Evolutionary conservation across 1,140 invertebrate species (phyloP), one percentile per base, ranked within the genome.

Genomic region (Bombus waltoni): DNA sequence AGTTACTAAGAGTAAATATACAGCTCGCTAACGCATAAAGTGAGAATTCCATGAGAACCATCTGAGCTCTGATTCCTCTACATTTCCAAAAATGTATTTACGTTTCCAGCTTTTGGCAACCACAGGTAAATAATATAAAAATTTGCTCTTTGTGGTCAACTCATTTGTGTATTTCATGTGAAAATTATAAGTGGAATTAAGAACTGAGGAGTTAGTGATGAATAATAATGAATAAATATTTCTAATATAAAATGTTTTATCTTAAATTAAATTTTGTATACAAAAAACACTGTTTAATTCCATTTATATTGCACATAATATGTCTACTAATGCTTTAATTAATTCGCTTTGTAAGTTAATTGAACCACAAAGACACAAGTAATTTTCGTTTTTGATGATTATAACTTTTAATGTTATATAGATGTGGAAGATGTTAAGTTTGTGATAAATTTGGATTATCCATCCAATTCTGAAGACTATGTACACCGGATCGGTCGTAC

Each of bases 371-470:
- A 95, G 92, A 89, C 93, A 92, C 91, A 93, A 94, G 90, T 93
- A 88, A 83, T 81, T 78, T 81, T 42, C 59, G 25, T 59, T 75
- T 92, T 85, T 76, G 44, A 74, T 77, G 73, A 88, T 88, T 89
- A 68, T 93, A 78, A 92, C 47, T 71, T 68, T n/a, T 59, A 35
- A 78, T 88, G 92, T 94, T 92, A 85, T 93, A 85, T 94, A 98
- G 98, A 98, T 96, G 98, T 98, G 93, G 97, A 98, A 91, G 98
- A 98, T 95, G 98, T 98, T 93, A 98, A 98, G 95, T 98, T 98
- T 97, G 98, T 99, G 85, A 98, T 99, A 94, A 99, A 99, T 96
- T 98, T 97, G 96, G 98, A 99, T 95, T 98, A 98, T 95, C 98
- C 98, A 35, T 97, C 97, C 92, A 97, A 97, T 93, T 98, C 97